Conservation (phyloP, 2,888 invertebrate genomes). For the Exocentrus adspersus region DNA sequence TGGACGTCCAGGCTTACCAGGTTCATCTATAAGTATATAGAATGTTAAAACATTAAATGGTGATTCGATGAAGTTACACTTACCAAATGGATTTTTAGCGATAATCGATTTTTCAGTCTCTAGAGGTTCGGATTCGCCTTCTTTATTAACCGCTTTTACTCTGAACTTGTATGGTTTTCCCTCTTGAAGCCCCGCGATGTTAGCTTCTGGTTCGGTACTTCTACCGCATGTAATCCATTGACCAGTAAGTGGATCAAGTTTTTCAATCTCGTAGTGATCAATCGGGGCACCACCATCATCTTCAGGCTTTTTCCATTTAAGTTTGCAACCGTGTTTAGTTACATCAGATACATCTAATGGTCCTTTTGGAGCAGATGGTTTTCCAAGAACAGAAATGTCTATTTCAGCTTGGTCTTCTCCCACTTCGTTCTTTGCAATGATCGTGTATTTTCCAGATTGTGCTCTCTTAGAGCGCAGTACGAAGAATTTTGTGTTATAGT, state of each 20-base stretch:
- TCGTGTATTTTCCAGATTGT: conserved; percentile 88
- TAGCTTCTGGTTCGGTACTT: conserved; percentile 86
- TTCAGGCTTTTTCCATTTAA: conserved; percentile 93
- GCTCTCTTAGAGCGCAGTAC: conserved; percentile 83
- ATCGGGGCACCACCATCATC: conserved; percentile 96
- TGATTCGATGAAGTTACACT: conserved; percentile 50
- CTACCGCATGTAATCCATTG: conserved; percentile 94
- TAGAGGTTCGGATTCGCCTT: conserved; percentile 96
- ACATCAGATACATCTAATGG: conserved; percentile 90
- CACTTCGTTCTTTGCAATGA: conserved; percentile 90
- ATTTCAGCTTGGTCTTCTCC: conserved; percentile 93
- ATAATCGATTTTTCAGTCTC: conserved; percentile 93
- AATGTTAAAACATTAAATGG: neutral
- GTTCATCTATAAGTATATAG: conserved; percentile 76
- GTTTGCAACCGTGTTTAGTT: conserved; percentile 90
- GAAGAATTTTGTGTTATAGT: conserved; percentile 91
- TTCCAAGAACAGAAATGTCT: conserved; percentile 84
- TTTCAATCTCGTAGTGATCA: conserved; percentile 96
- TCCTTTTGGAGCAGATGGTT: conserved; percentile 83
- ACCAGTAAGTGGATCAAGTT: conserved; percentile 89
- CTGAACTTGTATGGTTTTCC: conserved; percentile 99
- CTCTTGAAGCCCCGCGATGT: conserved; percentile 84
- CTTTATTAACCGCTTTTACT: conserved; percentile 97
- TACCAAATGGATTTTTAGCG: conserved; percentile 98
- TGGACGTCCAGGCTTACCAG: conserved; percentile 91